Evolutionary conservation across 2,113 vertebrate species (phyloP).

Genomic region (Delphinus delphis): DNA sequence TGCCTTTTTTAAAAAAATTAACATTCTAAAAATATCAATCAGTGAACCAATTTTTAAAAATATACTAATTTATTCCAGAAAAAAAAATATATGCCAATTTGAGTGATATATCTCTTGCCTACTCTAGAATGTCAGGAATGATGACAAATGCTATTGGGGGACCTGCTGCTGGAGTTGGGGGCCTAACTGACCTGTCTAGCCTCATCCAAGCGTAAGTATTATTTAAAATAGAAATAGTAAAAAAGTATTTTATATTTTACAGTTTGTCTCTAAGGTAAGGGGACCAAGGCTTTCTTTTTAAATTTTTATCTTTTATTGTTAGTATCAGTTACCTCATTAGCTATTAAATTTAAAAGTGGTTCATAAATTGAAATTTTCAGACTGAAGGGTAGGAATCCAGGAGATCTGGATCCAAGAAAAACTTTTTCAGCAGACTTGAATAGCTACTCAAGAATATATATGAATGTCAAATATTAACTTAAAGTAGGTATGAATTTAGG

Average conservation of each 20-base stretch:
- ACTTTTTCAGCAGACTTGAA: not conserved
- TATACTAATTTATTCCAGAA: conserved; percentile 77
- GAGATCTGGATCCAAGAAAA: not conserved
- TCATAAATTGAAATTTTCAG: conserved; percentile 36
- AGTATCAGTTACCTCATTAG: not conserved
- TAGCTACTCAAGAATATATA: not conserved
- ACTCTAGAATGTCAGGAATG: conserved; percentile 96
- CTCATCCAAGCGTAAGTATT: conserved; percentile 96
- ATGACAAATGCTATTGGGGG: conserved; percentile 97
- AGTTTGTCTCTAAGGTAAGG: not conserved
- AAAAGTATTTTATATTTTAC: conserved; percentile 17
- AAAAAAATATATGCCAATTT: conserved; percentile 2
- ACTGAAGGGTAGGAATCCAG: not conserved
- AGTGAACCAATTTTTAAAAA: conserved; percentile 70
- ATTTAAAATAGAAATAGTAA: conserved; percentile 17
- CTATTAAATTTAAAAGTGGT: conserved; percentile 11
- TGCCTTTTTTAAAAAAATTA: not conserved
- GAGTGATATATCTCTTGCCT: conserved; percentile 52
- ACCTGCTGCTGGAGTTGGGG: conserved; percentile 95
- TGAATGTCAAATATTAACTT: not conserved
- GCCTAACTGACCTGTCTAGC: conserved; percentile 95
- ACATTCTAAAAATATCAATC: conserved; percentile 75
- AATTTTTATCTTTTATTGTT: not conserved
- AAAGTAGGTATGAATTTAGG: conserved; percentile 10
- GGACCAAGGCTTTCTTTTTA: not conserved